Evolutionary conservation across 2,113 vertebrate genomes (phyloP), one percentile per base, ranked within the genome.

Genomic region (Ovis canadensis): DNA sequence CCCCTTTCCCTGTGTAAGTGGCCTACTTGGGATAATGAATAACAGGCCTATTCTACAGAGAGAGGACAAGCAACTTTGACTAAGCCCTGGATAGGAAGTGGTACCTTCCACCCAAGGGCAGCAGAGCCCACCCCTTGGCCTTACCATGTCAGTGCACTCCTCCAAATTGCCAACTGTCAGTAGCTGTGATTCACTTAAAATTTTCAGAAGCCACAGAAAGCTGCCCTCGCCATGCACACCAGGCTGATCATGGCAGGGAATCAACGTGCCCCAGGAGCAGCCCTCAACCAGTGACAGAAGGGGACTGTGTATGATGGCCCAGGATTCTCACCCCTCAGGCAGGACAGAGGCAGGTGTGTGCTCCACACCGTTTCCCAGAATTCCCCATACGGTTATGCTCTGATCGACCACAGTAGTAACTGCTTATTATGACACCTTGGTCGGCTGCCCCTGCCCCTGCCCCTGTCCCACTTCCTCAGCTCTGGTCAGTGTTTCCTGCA

Each of bases 401-500:
- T 0, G 9, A 54, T 59, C 2, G 0, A 21, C 27, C 40, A n/a
- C 19, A 6, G 12, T 5, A 33, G n/a, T 27, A 52, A 1, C 45
- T 40, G 11, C 31, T 54, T 52, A 14, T 19, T 27, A 33, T 13
- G 74, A 55, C 85, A 55, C 14, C 55, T 77, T 50, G 25, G 45
- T 15, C 0, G 1, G 43, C 59, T 52, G 27, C 1, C 55, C 55
- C 57, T 23, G 54, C 1, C 48, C 12, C 33, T 3, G 0, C 21
- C 25, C 12, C 27, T 3, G 0, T 5, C 25, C 36, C 5, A 23
- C 25, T 40, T 67, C 29, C 21, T 86, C 1, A 1, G 31, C 40
- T 50, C 29, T 12, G 15, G 4, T n/a, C 25, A 3, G 48, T 45
- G 27, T 89, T 55, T 67, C 48, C 40, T 48, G 62, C 50, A 40